Evolutionary conservation across 2,797 vertebrate species (phyloP).

Genomic region (Macroramphosus scolopax): DNA sequence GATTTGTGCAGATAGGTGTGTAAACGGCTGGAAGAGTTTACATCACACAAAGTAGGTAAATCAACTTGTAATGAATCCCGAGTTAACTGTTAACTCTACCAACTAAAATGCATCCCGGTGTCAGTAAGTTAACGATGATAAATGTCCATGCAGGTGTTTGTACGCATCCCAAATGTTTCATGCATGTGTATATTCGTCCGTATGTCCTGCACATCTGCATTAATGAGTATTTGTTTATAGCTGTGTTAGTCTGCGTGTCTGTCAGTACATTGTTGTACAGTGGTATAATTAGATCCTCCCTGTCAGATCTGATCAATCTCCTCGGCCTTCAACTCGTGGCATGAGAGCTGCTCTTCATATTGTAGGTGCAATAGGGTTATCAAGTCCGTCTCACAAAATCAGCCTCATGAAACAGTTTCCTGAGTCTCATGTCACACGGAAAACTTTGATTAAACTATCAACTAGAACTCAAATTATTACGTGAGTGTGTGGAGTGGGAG

Average conservation of each 20-base stretch:
- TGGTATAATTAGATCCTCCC: constrained; percentile 29
- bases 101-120: constrained; percentile 13
- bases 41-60: constrained; percentile 20
- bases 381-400: too few species aligned
- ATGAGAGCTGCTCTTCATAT: constrained; percentile 11
- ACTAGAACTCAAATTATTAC: too few species aligned
- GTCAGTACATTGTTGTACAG: constrained; percentile 22
- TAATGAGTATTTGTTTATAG: constrained; percentile 39
- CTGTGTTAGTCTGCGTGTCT: constrained; percentile 34
- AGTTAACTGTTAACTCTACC: constrained; percentile 16
- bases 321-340: neutral
- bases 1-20: constrained; percentile 41
- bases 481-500: too few species aligned
- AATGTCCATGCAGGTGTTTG: neutral
- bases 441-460: too few species aligned
- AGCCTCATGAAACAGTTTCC: too few species aligned
- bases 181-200: constrained; percentile 4
- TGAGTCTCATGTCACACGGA: too few species aligned
- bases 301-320: constrained; percentile 35
- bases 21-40: constrained; percentile 8
- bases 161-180: constrained; percentile 6
- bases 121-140: neutral
- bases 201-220: constrained; percentile 22
- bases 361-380: neutral
- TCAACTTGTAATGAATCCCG: constrained; percentile 21